phyloP scores from a whole-genome alignment of 2,888 invertebrate genomes.

The Seira ritae region DNA sequence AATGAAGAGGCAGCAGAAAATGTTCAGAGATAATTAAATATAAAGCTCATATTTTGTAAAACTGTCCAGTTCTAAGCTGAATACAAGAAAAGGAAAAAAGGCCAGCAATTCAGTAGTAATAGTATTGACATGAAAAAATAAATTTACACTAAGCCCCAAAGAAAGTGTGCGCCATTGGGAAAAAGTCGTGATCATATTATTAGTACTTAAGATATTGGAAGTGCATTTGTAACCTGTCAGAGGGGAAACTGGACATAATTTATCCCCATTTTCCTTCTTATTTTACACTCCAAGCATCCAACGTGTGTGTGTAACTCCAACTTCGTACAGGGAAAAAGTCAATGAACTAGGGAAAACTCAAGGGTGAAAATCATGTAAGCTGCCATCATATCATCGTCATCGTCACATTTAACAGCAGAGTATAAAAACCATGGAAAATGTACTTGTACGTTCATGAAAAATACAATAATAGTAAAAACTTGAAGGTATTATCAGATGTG shows the following conservation, averaged over 20 bases:
- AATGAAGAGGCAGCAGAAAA: too few species aligned
- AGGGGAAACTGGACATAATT: conserved; percentile 61
- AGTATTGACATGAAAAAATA: too few species aligned
- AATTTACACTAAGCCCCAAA: neutral
- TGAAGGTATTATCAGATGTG: conserved; percentile 48
- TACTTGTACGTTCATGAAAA: neutral
- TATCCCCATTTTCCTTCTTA: conserved; percentile 42
- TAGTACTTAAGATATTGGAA: conserved; percentile 64
- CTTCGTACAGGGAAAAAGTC: neutral
- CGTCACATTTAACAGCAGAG: too few species aligned
- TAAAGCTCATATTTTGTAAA: too few species aligned
- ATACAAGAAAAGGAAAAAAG: too few species aligned
- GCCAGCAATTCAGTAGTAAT: too few species aligned
- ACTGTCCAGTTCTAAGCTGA: too few species aligned
- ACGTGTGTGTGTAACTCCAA: neutral
- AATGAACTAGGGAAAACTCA: neutral
- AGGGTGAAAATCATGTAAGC: neutral
- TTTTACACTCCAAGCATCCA: conserved; percentile 48
- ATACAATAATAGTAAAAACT: conserved; percentile 23
- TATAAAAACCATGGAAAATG: neutral
- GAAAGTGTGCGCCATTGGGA: conserved; percentile 29
- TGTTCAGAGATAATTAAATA: too few species aligned
- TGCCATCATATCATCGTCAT: neutral
- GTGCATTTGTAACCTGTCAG: conserved; percentile 61
- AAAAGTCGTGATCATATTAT: conserved; percentile 57